Base-by-base conservation (phyloP, 1,140 invertebrate species). In the Euwallacea fornicatus region DNA sequence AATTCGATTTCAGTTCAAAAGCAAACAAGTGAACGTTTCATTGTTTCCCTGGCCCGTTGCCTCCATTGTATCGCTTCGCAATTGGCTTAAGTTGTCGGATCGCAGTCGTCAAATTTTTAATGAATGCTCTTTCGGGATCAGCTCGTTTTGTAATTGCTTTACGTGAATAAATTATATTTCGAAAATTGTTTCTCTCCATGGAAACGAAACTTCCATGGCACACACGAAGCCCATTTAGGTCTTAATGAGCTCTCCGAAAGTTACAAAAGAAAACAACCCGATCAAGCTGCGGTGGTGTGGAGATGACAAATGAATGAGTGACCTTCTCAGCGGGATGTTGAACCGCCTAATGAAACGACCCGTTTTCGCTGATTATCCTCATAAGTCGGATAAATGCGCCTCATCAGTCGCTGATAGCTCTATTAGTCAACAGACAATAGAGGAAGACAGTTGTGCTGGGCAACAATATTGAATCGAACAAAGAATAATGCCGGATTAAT, bases 381-480 rank as follows among this genome's bases (percentile, higher is more conserved):
- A 75, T 78, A 77, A 76, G 74, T 56, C 66, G 72, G 74, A 78
- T 69, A 78, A 78, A 78, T 77, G 76, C 66, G 74, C 68, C 65
- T 77, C 77, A 76, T 79, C 78, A 78, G 75, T 74, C 69, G 75
- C 72, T 79, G 78, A 79, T 79, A 77, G 78, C 78, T 79, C 78
- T 76, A 79, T 79, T 76, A 71, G 77, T 79, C 78, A 79, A 73
- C 61, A 69, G 60, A 77, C 77, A 78, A 78, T 73, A 63, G 66
- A 43, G 50, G 64, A 67, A 71, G 76, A 78, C 74, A 76, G 76
- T 68, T 68, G 74, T 74, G 72, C 63, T 74, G 60, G 66, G 15
- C 66, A 77, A 76, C 73, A 76, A 76, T 76, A 76, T 73, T 69
- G 75, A 76, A 69, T 73, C 67, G 60, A 0, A 47, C 62, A 50